A percentile compares a stretch with the other conserved stretches of the same genome.
Conservation (phyloP, 2,113 vertebrate species). For the Jaculus jaculus region DNA sequence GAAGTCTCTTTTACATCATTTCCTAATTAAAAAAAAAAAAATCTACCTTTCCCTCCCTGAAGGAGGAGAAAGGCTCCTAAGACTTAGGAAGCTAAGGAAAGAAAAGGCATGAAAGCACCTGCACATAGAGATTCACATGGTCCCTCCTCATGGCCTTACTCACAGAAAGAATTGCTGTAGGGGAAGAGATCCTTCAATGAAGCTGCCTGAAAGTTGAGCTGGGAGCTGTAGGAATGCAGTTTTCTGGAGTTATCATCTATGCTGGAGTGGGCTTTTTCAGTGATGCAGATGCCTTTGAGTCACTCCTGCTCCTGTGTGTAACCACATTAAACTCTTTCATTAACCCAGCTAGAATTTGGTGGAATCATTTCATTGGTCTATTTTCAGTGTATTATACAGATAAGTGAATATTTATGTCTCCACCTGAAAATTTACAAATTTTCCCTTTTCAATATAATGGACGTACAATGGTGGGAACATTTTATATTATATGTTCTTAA, state of each 20-base stretch:
- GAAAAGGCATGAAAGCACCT: neutral
- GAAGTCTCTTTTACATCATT: neutral
- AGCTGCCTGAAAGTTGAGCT: neutral
- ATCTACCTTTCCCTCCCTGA: neutral
- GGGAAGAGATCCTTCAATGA: neutral
- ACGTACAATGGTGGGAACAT: too few relatives aligned
- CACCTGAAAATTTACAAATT: neutral
- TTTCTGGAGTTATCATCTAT: neutral
- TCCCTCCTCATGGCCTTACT: neutral
- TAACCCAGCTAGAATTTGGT: too few relatives aligned
- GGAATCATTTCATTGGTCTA: too few relatives aligned
- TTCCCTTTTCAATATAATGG: too few relatives aligned
- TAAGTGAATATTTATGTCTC: neutral
- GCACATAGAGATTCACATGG: neutral
- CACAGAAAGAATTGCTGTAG: too few relatives aligned
- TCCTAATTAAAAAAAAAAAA: neutral
- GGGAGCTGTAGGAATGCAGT: neutral
- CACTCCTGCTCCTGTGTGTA: too few relatives aligned
- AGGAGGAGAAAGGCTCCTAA: too few relatives aligned
- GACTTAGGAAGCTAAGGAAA: neutral
- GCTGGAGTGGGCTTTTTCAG: too few relatives aligned
- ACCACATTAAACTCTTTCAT: too few relatives aligned
- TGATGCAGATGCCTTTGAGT: too few relatives aligned
- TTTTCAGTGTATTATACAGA: neutral
- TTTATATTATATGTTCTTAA: too few relatives aligned